Evolutionary conservation across 2,888 invertebrate species (phyloP).

Genomic region (Octonoba sinensis): DNA sequence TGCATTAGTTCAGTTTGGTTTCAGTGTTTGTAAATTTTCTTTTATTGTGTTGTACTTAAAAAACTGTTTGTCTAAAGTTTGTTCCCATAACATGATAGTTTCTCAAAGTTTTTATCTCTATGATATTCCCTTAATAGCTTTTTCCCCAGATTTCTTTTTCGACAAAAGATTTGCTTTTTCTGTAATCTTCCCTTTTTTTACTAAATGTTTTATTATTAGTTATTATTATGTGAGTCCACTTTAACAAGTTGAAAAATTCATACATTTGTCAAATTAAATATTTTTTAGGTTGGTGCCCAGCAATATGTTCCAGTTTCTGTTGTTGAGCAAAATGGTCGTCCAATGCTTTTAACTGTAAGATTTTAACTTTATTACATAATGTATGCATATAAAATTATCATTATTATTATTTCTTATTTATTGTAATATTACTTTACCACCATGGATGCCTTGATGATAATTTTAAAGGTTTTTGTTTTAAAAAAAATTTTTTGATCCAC

Average conservation of each 20-base stretch:
- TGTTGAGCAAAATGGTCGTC: constrained; percentile 86
- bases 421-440: not conserved
- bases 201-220: not conserved
- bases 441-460: not conserved
- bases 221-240: not conserved
- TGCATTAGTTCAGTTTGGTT: no score
- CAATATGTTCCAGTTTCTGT: constrained; percentile 95
- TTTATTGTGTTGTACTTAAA: no score
- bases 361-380: not conserved
- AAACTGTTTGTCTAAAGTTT: no score
- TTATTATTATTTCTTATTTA: not conserved
- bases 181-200: no score
- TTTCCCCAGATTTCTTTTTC: no score
- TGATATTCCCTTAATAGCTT: no score
- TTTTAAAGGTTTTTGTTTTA: not conserved
- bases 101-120: no score
- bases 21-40: no score
- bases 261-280: no score
- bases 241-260: no score
- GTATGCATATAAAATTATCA: not conserved
- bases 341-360: constrained; percentile 80
- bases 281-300: constrained; percentile 73
- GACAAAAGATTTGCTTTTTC: not conserved
- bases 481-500: no score
- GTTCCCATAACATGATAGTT: no score